A percentile compares a stretch with the other conserved stretches of the same genome.
These are phyloP conservation scores for Hoplostethus atlanticus DNA, from an alignment of 2,797 vertebrate genomes.

Conservation along the genomic window DNA sequence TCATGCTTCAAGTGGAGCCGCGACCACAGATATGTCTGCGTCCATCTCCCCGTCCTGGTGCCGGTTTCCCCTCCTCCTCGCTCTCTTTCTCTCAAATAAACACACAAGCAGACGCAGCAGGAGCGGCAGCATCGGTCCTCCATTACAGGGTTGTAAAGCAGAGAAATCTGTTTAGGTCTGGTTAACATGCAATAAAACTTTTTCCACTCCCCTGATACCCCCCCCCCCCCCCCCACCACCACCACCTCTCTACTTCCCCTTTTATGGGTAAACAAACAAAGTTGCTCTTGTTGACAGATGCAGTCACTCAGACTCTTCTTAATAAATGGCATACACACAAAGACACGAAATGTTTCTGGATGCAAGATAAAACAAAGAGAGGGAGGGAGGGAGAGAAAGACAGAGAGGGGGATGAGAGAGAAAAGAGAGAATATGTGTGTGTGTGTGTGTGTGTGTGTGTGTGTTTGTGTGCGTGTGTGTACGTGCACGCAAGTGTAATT, in stretches of 20 bases:
- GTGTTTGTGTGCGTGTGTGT: constrained; percentile 9
- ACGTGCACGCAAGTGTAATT: constrained; percentile 53
- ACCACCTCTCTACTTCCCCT: not conserved
- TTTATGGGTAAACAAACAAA: constrained; percentile 68
- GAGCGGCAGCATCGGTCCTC: constrained; percentile 57
- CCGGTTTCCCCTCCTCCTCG: constrained; percentile 27
- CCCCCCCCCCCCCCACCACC: not conserved
- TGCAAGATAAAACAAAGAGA: not conserved
- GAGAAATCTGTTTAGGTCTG: constrained; percentile 50
- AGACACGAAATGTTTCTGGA: not conserved
- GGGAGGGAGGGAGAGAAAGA: not conserved
- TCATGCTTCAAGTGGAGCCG: constrained; percentile 36
- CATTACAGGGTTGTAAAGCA: constrained; percentile 62
- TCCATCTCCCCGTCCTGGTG: constrained; percentile 34
- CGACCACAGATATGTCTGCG: constrained; percentile 23
- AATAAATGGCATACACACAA: constrained; percentile 40
- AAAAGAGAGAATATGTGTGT: not conserved
- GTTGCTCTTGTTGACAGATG: constrained; percentile 53
- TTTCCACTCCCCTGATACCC: constrained; percentile 39
- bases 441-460: constrained; percentile 1
- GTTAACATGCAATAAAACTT: constrained; percentile 63
- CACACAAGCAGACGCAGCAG: constrained; percentile 54
- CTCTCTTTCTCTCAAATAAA: constrained; percentile 27
- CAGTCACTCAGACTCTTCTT: constrained; percentile 19
- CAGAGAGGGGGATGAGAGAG: constrained; percentile 6